Base-by-base conservation (phyloP, 2,113 vertebrate genomes). In the Bujurquina vittata region DNA sequence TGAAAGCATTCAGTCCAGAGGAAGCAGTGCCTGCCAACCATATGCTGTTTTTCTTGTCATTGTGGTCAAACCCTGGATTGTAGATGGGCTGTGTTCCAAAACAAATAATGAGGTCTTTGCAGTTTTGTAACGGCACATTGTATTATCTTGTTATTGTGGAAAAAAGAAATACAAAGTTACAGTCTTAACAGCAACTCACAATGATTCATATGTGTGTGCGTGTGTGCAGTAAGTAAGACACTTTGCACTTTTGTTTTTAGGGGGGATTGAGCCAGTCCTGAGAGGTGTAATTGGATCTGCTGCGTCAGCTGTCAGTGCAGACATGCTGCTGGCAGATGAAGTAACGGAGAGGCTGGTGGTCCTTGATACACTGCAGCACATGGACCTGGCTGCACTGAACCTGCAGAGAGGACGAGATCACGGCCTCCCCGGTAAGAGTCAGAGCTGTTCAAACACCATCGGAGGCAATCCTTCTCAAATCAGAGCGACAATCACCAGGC, bases 361-460 rank as follows among this genome's bases (percentile, higher is more conserved):
- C 17, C 86, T 97, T 5, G 95, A 95, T 2, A 86, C 92, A 43
- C 92, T 94, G 0, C 93, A 94, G 14, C 86, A 95, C 22, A 84
- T 98, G 91, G 98, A 99, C 87, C 93, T 99, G 94, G 96, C 97
- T 0, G 96, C 98, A 0, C 67, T 99, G 58, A 97, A 99, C 93
- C 95, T 99, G 83, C 98, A 99, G 92, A 95, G 98, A 37, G 98
- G 98, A 62, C 95, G 98, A 33, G 98, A 99, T 84, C 98, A 99
- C 0, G 98, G 96, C 10, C 96, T 99, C 8, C 97, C 97, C 96
- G 98, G 98, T 98, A 62, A 87, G 7, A 22, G 26, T 18, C 11
- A 15, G 20, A 40, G 14, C 1, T 54, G 37, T n/a, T 59, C 65
- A 11, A 37, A 6, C 60, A 2, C 10, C 8, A 33, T 29, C 9